These are phyloP conservation scores for Oncorhynchus kisutch DNA, from an alignment of 2,113 vertebrate genomes.

Conservation along the genomic window DNA sequence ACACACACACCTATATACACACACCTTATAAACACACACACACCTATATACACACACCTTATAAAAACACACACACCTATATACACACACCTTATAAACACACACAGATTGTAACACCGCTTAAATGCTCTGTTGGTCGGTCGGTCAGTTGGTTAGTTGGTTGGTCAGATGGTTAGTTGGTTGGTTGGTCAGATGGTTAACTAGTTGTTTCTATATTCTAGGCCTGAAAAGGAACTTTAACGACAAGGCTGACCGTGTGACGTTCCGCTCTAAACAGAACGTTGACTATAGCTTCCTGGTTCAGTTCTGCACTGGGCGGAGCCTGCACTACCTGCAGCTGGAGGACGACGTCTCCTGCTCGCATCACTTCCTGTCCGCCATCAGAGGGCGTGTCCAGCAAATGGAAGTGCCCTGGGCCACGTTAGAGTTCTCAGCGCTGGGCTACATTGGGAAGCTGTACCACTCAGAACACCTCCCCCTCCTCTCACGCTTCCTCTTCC, in stretches of 20 bases:
- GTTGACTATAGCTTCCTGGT: conserved; percentile 81
- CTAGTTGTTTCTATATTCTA: background rate
- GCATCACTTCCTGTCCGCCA: conserved; percentile 72
- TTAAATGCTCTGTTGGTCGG: no score
- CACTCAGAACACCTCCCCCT: conserved; percentile 73
- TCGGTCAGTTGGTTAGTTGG: background rate
- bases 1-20: no score
- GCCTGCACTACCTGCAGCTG: conserved; percentile 84
- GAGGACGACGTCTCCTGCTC: conserved; percentile 76
- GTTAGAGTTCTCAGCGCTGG: conserved; percentile 85
- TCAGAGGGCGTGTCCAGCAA: conserved; percentile 65
- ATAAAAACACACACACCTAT: no score
- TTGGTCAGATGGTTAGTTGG: background rate
- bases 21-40: no score
- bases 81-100: no score
- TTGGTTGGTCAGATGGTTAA: background rate
- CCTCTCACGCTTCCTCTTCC: conserved; percentile 79
- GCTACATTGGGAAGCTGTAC: conserved; percentile 87
- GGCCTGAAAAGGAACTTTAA: conserved; percentile 78
- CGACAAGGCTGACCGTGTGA: conserved; percentile 70
- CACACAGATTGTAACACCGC: no score
- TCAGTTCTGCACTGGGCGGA: conserved; percentile 75
- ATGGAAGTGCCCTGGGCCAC: conserved; percentile 74
- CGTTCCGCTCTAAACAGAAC: conserved; percentile 85
- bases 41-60: no score